Evolutionary conservation across 1,140 invertebrate genomes (phyloP).

Genomic region (Drosophila nasuta): DNA sequence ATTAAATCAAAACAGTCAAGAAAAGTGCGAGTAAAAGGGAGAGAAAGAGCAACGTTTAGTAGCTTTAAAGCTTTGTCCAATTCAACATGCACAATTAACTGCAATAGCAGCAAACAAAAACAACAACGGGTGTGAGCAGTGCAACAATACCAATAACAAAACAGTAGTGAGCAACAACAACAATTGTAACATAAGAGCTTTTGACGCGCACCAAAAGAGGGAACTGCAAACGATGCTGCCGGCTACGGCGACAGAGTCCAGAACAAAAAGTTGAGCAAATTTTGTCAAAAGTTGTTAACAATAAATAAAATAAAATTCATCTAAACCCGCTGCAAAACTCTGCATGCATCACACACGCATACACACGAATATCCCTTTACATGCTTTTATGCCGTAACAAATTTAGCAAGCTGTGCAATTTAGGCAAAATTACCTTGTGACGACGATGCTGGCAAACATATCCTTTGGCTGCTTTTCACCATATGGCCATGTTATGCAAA

Average conservation of each 20-base stretch:
- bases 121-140: not conserved
- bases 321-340: constrained; percentile 1
- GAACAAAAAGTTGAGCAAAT: constrained; percentile 17
- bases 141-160: not conserved
- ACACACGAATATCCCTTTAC: too few relatives aligned
- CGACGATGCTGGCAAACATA: constrained; percentile 3
- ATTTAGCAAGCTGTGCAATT: constrained; percentile 18
- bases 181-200: constrained; percentile 1
- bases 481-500: constrained; percentile 1
- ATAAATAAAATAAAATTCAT: constrained; percentile 35
- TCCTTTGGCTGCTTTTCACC: constrained; percentile 1
- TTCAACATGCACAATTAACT: constrained; percentile 24
- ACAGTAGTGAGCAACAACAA: constrained; percentile 11
- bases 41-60: constrained; percentile 14
- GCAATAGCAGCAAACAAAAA: constrained; percentile 1
- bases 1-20: constrained; percentile 66
- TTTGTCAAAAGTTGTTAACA: constrained; percentile 31
- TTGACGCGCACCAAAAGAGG: constrained; percentile 8
- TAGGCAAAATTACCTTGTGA: constrained; percentile 10
- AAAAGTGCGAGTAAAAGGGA: constrained; percentile 17
- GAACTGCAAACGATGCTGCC: constrained; percentile 9
- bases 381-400: constrained; percentile 3
- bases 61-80: constrained; percentile 35
- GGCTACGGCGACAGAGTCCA: constrained; percentile 2
- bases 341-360: not conserved